Evolutionary conservation across 2,888 invertebrate species (phyloP).

Genomic region (Melieria picta): DNA sequence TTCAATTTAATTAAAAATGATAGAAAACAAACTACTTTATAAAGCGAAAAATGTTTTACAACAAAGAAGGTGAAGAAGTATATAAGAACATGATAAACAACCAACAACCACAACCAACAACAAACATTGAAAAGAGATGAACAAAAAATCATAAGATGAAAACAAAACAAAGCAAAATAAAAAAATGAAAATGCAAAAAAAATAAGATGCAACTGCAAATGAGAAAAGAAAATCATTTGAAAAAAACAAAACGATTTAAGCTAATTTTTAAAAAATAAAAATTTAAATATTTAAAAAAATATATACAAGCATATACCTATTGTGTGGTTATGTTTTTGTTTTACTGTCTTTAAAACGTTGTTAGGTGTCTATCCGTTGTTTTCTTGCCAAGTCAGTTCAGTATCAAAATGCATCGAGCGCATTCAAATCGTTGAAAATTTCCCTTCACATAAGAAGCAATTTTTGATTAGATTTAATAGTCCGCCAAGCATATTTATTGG

Average conservation of each 20-base stretch:
- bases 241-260: conserved; percentile 23
- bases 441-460: too few species aligned
- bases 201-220: conserved; percentile 33
- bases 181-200: conserved; percentile 24
- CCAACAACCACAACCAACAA: too few species aligned
- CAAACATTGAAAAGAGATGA: conserved; percentile 21
- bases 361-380: too few species aligned
- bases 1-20: conserved; percentile 24
- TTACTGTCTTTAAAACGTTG: too few species aligned
- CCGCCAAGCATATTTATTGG: too few species aligned
- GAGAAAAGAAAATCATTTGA: conserved; percentile 34
- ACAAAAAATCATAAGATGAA: conserved; percentile 44
- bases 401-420: too few species aligned
- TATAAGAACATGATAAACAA: conserved; percentile 36
- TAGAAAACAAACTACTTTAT: conserved; percentile 36
- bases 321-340: too few species aligned
- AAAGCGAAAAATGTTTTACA: conserved; percentile 35
- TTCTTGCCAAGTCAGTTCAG: too few species aligned
- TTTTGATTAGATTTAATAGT: too few species aligned
- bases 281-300: conserved; percentile 30
- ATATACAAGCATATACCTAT: conserved; percentile 18
- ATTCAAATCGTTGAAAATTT: too few species aligned
- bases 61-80: conserved; percentile 36
- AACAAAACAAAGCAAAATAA: conserved; percentile 51
- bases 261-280: conserved; percentile 19